Evolutionary conservation across 2,888 invertebrate species (phyloP).

Genomic region (Drosophila macrospina): DNA sequence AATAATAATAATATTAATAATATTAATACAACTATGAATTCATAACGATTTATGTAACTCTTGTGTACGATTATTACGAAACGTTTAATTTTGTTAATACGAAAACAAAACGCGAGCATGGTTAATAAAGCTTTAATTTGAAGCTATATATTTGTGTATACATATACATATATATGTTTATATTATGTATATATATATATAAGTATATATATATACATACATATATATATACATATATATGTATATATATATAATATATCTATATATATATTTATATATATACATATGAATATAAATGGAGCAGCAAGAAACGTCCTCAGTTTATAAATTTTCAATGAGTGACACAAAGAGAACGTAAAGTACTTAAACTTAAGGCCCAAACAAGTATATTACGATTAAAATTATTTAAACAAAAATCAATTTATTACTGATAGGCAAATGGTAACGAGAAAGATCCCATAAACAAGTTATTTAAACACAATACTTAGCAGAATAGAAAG

Average conservation of each 20-base stretch:
- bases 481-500: slow-evolving; percentile 46
- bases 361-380: slow-evolving; percentile 69
- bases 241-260: slow-evolving; percentile 22
- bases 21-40: slow-evolving; percentile 49
- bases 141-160: slow-evolving; percentile 81
- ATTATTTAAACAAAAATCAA: slow-evolving; percentile 60
- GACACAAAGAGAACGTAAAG: slow-evolving; percentile 58
- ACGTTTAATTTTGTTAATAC: slow-evolving; percentile 84
- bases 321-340: slow-evolving; percentile 83
- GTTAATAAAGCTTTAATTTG: slow-evolving; percentile 85
- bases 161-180: slow-evolving; percentile 44
- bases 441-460: slow-evolving; percentile 18
- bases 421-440: slow-evolving; percentile 56
- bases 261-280: slow-evolving; percentile 29
- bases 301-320: slow-evolving; percentile 77
- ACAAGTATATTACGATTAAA: slow-evolving; percentile 55
- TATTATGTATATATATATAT: slow-evolving; percentile 14
- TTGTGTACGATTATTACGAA: slow-evolving; percentile 72
- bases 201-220: slow-evolving; percentile 23
- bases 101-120: slow-evolving; percentile 84
- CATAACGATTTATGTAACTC: slow-evolving; percentile 39
- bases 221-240: slow-evolving; percentile 18
- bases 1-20: slow-evolving; percentile 11
- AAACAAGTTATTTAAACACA: slow-evolving; percentile 50
- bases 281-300: slow-evolving; percentile 31